phyloP scores from a whole-genome alignment of 2,113 vertebrate species.

The Fukomys damarensis region DNA sequence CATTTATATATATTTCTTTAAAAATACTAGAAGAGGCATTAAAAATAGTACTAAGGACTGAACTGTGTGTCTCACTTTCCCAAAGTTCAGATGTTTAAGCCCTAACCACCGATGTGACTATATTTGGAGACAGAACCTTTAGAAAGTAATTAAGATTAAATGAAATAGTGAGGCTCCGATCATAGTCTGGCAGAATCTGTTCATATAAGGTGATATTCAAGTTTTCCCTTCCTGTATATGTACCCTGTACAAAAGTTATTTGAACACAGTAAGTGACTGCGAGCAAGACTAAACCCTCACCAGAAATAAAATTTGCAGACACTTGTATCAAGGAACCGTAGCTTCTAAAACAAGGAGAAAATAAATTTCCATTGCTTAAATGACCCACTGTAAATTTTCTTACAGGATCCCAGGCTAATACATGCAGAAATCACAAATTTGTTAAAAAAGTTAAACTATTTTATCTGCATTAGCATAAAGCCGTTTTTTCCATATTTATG shows the following conservation, averaged over 20 bases:
- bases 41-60: not conserved
- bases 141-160: not conserved
- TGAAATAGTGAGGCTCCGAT: not conserved
- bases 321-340: not conserved
- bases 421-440: too few species aligned
- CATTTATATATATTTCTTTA: not conserved
- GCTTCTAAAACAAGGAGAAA: not conserved
- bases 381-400: not conserved
- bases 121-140: not conserved
- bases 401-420: not conserved
- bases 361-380: not conserved
- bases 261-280: too few species aligned
- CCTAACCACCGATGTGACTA: not conserved
- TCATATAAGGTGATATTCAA: too few species aligned
- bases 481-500: not conserved
- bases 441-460: not conserved
- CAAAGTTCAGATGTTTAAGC: not conserved
- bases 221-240: fast-evolving
- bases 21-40: not conserved
- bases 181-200: not conserved
- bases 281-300: not conserved
- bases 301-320: not conserved
- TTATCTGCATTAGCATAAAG: not conserved
- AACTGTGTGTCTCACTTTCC: fast-evolving
- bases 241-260: fast-evolving